phyloP scores from a whole-genome alignment of 2,888 invertebrate genomes.

The Drosophila lutescens region DNA sequence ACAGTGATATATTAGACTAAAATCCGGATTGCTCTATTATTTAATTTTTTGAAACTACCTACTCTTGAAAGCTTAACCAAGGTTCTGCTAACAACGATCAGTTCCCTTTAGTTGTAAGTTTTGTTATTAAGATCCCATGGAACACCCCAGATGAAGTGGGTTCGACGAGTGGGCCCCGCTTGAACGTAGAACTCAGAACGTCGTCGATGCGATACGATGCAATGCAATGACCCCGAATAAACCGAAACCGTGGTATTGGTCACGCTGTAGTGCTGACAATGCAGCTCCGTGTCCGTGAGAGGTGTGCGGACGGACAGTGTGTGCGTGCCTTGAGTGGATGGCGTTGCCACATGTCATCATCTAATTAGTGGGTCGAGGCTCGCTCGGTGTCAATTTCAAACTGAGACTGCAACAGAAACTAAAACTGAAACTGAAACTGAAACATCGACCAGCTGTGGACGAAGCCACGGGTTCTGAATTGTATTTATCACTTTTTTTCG shows the following conservation, averaged over 20 bases:
- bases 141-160: no score
- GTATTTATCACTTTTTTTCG: background rate
- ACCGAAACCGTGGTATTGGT: conserved; percentile 25
- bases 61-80: no score
- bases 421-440: conserved; percentile 1
- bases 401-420: conserved; percentile 5
- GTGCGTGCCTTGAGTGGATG: conserved; percentile 13
- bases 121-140: no score
- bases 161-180: conserved; percentile 1
- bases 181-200: background rate
- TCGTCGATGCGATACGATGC: background rate
- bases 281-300: conserved; percentile 15
- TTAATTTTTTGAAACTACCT: no score
- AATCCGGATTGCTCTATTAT: no score
- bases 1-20: no score
- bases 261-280: conserved; percentile 35
- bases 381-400: conserved; percentile 28
- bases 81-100: no score
- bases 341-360: conserved; percentile 57
- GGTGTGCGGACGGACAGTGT: conserved; percentile 2
- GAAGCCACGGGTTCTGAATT: conserved; percentile 9
- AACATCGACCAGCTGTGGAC: conserved; percentile 7
- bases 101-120: no score
- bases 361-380: conserved; percentile 53
- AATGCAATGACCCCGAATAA: conserved; percentile 35